Evolutionary conservation across 2,888 invertebrate species (phyloP), one percentile per base, ranked within the genome.

Genomic region (Lordiphosa fenestrarum): DNA sequence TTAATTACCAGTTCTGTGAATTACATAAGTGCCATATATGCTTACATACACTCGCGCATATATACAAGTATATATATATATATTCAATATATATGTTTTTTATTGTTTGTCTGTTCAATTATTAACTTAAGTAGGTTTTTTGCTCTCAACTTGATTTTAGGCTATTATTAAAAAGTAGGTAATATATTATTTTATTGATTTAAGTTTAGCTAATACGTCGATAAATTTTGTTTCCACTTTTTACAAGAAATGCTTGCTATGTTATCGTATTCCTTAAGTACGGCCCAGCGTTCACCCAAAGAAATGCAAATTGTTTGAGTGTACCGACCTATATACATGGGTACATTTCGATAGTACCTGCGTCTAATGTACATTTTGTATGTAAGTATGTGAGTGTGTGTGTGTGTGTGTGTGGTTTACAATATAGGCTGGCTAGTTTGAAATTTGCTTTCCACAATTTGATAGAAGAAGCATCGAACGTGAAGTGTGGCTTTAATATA

Each of bases 161-260:
- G 70, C 81, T 81, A 84, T 69, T 83, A 73, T 84, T 80, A 75
- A 84, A 85, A 85, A 85, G 73, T 85, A 78, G 30, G 30, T 30
- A 30, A 30, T 30, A 30, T 64, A 61, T 73, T 80, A 53, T 73
- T 76, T 69, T 71, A 66, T 55, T 60, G 54, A 52, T 64, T 78
- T 69, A 75, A 58, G 66, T 67, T 76, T 75, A 83, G 69, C 80
- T 84, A 85, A 69, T 71, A 71, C 74, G 69, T 81, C 66, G 60
- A 68, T 65, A 60, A 70, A 72, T 69, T 73, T 66, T 56, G 65
- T 66, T 72, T 55, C 59, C 66, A 66, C 69, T 80, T 82, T 75
- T 66, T 82, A 80, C 75, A 74, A 68, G 75, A 73, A 75, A 69
- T 73, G 50, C 75, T 58, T 65, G 51, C 62, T 30, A 30, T 44